phyloP scores from a whole-genome alignment of 2,888 invertebrate genomes.

The Cantharis rufa region DNA sequence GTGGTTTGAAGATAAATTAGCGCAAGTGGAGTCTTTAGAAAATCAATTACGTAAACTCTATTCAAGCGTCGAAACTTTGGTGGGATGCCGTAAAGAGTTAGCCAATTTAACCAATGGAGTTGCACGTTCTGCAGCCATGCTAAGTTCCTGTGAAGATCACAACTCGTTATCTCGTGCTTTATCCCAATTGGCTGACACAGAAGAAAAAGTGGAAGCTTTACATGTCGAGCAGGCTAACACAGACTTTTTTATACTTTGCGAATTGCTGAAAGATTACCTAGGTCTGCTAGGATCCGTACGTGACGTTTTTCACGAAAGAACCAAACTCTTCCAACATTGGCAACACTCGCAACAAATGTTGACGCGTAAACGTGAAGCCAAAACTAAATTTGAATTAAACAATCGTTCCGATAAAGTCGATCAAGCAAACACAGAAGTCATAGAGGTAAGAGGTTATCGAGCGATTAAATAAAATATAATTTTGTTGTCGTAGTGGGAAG shows the following conservation, averaged over 20 bases:
- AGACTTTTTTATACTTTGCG: constrained; percentile 92
- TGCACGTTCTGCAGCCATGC: constrained; percentile 84
- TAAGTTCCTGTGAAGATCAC: constrained; percentile 92
- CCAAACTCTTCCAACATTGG: constrained; percentile 93
- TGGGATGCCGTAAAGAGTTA: constrained; percentile 83
- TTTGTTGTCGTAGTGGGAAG: constrained; percentile 75
- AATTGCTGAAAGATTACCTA: constrained; percentile 93
- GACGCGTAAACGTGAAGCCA: constrained; percentile 91
- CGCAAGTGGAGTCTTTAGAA: constrained; percentile 90
- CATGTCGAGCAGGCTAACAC: constrained; percentile 92
- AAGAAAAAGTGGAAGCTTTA: constrained; percentile 81
- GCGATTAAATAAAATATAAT: not conserved
- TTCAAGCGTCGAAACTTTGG: constrained; percentile 84
- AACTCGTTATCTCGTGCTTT: constrained; percentile 87
- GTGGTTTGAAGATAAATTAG: constrained; percentile 98
- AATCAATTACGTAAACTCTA: constrained; percentile 84
- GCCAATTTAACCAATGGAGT: constrained; percentile 79
- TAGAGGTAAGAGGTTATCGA: constrained; percentile 70
- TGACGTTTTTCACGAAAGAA: constrained; percentile 75
- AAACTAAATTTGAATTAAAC: constrained; percentile 88
- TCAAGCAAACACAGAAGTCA: constrained; percentile 86
- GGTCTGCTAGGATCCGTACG: constrained; percentile 90
- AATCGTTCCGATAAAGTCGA: constrained; percentile 89
- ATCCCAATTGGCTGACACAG: constrained; percentile 86
- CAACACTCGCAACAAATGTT: constrained; percentile 95